Evolutionary conservation across 2,888 invertebrate species (phyloP).

Genomic region (Danaus chrysippus): DNA sequence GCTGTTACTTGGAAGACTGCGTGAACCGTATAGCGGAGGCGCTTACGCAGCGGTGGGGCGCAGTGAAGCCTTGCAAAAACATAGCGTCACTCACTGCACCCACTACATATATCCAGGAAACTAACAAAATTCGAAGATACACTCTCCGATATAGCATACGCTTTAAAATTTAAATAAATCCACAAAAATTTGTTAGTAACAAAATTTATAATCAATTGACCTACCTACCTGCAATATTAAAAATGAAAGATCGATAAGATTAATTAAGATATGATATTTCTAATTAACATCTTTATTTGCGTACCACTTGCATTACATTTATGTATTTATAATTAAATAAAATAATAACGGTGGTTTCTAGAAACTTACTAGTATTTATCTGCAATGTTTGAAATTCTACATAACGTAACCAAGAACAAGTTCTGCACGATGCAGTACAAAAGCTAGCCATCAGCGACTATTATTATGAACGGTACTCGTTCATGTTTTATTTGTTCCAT

Average conservation of each 20-base stretch:
- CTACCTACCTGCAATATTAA: too few species aligned
- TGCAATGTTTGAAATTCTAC: conserved; percentile 6
- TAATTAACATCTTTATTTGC: too few species aligned
- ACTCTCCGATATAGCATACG: conserved; percentile 22
- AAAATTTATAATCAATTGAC: too few species aligned
- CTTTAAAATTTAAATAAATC: background rate
- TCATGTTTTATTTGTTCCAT: conserved; percentile 18
- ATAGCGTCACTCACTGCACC: conserved; percentile 40
- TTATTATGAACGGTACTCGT: conserved; percentile 32
- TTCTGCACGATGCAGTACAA: conserved; percentile 54
- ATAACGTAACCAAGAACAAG: conserved; percentile 66
- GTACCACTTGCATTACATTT: background rate
- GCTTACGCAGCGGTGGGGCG: conserved; percentile 63
- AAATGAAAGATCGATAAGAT: too few species aligned
- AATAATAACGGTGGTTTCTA: background rate
- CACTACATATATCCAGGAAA: conserved; percentile 38
- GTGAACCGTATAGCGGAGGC: conserved; percentile 42
- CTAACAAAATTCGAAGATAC: conserved; percentile 32
- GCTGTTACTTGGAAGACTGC: conserved; percentile 50
- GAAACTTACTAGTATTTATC: background rate
- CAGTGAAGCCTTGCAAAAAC: conserved; percentile 74
- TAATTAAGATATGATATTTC: too few species aligned
- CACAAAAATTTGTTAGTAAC: background rate
- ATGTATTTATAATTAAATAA: background rate
- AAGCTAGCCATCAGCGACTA: conserved; percentile 36